Percentiles rank a stretch among this genome's conserved stretches.
phyloP scores from a whole-genome alignment of 2,888 invertebrate species.

The Rhaphigaster nebulosa region DNA sequence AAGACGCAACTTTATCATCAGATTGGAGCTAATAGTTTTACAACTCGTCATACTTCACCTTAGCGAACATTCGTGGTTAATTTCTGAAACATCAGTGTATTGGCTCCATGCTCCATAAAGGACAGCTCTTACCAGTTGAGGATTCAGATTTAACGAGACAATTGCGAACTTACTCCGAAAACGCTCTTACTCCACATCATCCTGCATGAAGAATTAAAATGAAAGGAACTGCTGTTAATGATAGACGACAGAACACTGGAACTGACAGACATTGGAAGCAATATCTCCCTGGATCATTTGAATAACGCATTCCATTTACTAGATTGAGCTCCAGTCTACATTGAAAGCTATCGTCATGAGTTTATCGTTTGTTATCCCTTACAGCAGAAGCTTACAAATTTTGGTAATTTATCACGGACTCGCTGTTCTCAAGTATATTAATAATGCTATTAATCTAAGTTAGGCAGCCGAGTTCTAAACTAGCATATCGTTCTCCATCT shows the following conservation, averaged over 20 bases:
- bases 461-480: neutral
- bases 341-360: neutral
- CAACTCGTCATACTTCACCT: too few relatives aligned
- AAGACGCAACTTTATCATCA: too few relatives aligned
- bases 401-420: neutral
- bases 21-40: too few relatives aligned
- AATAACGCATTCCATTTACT: constrained; percentile 33
- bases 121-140: too few relatives aligned
- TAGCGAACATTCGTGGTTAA: too few relatives aligned
- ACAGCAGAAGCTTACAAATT: neutral
- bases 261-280: neutral
- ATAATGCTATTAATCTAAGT: constrained; percentile 38
- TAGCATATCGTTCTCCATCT: neutral
- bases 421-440: constrained; percentile 20
- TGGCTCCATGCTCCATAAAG: too few relatives aligned
- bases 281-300: neutral
- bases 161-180: too few relatives aligned
- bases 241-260: neutral
- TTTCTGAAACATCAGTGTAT: too few relatives aligned
- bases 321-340: neutral
- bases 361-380: neutral
- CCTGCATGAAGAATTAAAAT: too few relatives aligned
- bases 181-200: too few relatives aligned
- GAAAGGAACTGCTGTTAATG: neutral
- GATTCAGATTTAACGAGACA: too few relatives aligned